Evolutionary conservation across 2,888 invertebrate genomes (phyloP), one percentile per base, ranked within the genome.

Genomic region (Drosophila rellima): DNA sequence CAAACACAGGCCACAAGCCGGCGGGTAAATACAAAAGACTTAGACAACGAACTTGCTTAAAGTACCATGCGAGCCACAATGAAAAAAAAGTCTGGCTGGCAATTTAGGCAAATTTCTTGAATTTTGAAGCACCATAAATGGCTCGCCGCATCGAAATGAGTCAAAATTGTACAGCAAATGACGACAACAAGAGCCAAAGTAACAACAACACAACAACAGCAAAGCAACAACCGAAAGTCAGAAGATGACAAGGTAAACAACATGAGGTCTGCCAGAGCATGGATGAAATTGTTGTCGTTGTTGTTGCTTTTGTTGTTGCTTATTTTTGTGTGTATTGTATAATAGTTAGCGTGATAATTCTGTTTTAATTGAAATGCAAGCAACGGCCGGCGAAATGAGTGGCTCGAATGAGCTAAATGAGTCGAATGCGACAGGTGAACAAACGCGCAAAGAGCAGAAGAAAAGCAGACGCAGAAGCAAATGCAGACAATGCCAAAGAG

Each of bases 21-120:
- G 31, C 52, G 42, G 59, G 39, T 60, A 69, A 64, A 74, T 66
- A 82, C 83, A 82, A 88, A 85, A 85, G 82, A 82, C 88, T 74
- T 72, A 80, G 80, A 68, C 78, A 88, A 68, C 86, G 77, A 85
- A 88, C 84, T 88, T 73, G 78, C 62, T 37, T 35, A 57, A 39
- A 42, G 56, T 57, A 37, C 26, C 56, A 61, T 31, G 51, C 54
- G 35, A 26, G 44, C 23, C 26, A 48, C 54, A 37, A 40, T 11
- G 33, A 52, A 52, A 51, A 33, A 37, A 47, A 39, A 61, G 44
- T 31, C 17, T 56, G 26, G 64, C 54, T 57, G 47, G 66, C 77
- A 74, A 79, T 83, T 87, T 83, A 81, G 82, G 62, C 74, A 84
- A 83, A 83, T 83, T 87, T 87, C 82, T 87, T 69, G 84, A 61